These are phyloP conservation scores for Frieseomelitta varia DNA, from an alignment of 1,140 invertebrate genomes.

Conservation along the genomic window DNA sequence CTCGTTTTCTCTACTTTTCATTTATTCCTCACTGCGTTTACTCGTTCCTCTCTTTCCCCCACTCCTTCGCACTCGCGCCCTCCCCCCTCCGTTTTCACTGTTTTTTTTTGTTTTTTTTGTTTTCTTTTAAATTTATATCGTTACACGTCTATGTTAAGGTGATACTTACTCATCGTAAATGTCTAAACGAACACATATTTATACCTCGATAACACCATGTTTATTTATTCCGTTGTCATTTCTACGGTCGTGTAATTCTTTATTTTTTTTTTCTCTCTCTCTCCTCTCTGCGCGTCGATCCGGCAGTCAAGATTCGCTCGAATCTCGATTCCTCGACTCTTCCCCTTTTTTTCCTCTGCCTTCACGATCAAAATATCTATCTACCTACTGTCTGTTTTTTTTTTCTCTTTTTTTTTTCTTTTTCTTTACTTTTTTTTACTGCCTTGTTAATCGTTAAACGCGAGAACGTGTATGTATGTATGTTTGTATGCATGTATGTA, in stretches of 20 bases:
- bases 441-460: constrained; percentile 50
- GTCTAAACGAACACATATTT: constrained; percentile 79
- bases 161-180: constrained; percentile 74
- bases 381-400: constrained; percentile 43
- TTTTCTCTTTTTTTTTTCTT: constrained; percentile 18
- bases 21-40: background rate
- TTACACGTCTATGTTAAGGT: constrained; percentile 67
- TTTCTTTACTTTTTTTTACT: constrained; percentile 1
- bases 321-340: constrained; percentile 16
- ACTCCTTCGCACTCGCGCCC: constrained; percentile 7
- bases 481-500: too few species aligned
- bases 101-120: background rate
- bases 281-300: constrained; percentile 15
- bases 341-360: constrained; percentile 9
- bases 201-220: constrained; percentile 74
- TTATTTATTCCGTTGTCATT: constrained; percentile 61
- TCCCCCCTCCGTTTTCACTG: background rate
- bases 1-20: background rate
- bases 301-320: background rate
- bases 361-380: constrained; percentile 57
- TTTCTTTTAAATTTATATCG: constrained; percentile 37
- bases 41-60: background rate
- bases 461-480: constrained; percentile 34
- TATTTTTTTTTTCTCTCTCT: background rate
- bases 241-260: constrained; percentile 15